Base-by-base conservation (phyloP, 2,797 vertebrate species). In the Malacoctenus gilli region DNA sequence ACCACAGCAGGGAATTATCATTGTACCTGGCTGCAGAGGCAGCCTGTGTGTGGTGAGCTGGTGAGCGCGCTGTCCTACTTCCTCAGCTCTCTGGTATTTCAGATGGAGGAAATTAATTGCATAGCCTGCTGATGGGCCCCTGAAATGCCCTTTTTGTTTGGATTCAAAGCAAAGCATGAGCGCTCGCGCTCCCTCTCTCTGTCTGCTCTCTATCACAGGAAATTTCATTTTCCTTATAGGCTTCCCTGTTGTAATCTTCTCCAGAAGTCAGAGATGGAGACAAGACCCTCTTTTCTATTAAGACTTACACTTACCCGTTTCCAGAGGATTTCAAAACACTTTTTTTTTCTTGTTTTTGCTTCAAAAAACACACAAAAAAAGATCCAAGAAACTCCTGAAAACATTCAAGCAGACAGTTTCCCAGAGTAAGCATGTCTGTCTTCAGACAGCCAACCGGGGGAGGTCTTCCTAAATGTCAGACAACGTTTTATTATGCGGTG, bases 91-190 rank as follows among this genome's bases (percentile, higher is more conserved):
- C 42, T 66, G 57, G 25, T 52, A 50, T 68, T 59, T 57, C 50
- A 59, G 70, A 75, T 59, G 5, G 53, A 63, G 59, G 32, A 68
- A 71, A 72, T 69, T 37, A 77, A 80, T 77, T 73, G 53, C 46
- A 34, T 16, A 36, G 48, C 47, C 60, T 62, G 49, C 66, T 58
- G 64, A 64, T 65, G 59, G 64, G 59, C 37, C 54, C 52, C 52
- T 31, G 47, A 70, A 72, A 72, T 72, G 35, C 30, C 28, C 22
- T 68, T 64, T 74, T 61, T 80, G 70, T 76, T 72, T 58, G 77
- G 69, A 64, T 77, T 73, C 42, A 74, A 74, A 68, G 63, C 37
- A 62, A 60, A 65, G 61, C 8, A 13, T n/a, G 25, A n/a, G 23
- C 31, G 41, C 14, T 32, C 13, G 56, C 18, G 25, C 41, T 35